Evolutionary conservation across 2,797 vertebrate genomes (phyloP), one percentile per base, ranked within the genome.

Genomic region (Rhadinocentrus ornatus): DNA sequence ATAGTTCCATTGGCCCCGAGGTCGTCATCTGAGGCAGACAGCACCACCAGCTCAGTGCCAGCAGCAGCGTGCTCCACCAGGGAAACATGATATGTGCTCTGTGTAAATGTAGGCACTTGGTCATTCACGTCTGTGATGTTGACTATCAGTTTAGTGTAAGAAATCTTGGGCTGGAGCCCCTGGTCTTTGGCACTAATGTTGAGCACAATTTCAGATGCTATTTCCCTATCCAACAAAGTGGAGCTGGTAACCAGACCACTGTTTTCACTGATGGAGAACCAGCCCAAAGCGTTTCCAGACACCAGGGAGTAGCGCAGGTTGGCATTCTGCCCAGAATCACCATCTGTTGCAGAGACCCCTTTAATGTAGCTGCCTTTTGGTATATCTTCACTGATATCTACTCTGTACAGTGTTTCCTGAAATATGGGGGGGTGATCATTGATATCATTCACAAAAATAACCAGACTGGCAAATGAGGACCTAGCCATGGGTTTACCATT

Each of bases 401-500:
- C 97, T 68, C 93, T 89, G 91, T 99, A 99, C 84, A 96, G 91
- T 0, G 91, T 92, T 87, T 97, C 95, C 66, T 96, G 96, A 12
- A 99, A 99, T 78, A 98, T 95, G 0, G 98, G 98, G 0, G 98
- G 97, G 88, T 99, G 98, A 88, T 99, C 98, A 0, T 99, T 99
- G 80, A 99, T 97, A 88, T 99, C 98, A 9, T 99, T 99, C 62
- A 99, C 97, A 69, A 98, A 98, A 84, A 99, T 99, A 74, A 99
- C 96, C 82, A 99, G 85, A 84, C 97, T 99, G 53, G 98, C 98
- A 35, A 97, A 97, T 0, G 98, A 99, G 0, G 97, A 99, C 50
- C 98, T 93, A 34, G 96, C 95, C 53, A 94, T 73, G 0, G 96
- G 95, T 77, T 79, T 94, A 1, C 92, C 93, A 0, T 96, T 94